Base-by-base conservation (phyloP, 2,888 invertebrate species). In the Diaphora mendica region DNA sequence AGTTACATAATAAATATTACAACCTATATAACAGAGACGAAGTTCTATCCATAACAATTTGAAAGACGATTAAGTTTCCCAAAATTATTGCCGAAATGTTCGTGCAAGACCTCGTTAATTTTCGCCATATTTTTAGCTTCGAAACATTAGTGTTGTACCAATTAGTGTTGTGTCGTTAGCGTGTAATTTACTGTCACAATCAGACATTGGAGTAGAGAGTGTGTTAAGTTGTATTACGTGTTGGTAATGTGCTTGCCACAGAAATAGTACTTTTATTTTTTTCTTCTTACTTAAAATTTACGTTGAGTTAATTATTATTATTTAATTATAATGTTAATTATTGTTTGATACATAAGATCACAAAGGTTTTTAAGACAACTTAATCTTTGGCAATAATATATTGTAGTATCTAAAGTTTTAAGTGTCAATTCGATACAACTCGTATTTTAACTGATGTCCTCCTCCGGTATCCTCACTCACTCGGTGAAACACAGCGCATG, bases 161-260 rank as follows among this genome's bases (percentile, higher is more conserved):
- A 94, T 94, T 94, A 93, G 92, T 89, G 91, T 89, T 82, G 84
- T 82, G 90, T 90, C 91, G 93, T 93, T 92, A 91, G 89, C 90
- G 83, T 90, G 93, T 93, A 93, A 94, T 94, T 93, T 92, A 93
- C 90, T 91, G 91, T 91, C 93, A 92, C 92, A 90, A 90, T 92
- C 93, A 93, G 91, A 89, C 86, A 84, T 82, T 80, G 81, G 75
- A 84, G 86, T 82, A 39, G 65, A 70, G 48, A 79, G 79, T 76
- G 71, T 73, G 79, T 79, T 71, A 78, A 71, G 68, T 66, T 59
- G 26, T 77, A 87, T 88, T 90, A 86, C 86, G 86, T 89, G 74
- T 85, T 72, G 20, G 3, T 48, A 20, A 48, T 5, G 48, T 13
- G 20, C 23, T 33, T 33, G 7, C 5, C 23, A 8, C 44, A 44